Percentiles rank a stretch among this genome's conserved stretches.
Conservation (phyloP, 2,113 vertebrate species). For the Tychaedon coryphoeus region DNA sequence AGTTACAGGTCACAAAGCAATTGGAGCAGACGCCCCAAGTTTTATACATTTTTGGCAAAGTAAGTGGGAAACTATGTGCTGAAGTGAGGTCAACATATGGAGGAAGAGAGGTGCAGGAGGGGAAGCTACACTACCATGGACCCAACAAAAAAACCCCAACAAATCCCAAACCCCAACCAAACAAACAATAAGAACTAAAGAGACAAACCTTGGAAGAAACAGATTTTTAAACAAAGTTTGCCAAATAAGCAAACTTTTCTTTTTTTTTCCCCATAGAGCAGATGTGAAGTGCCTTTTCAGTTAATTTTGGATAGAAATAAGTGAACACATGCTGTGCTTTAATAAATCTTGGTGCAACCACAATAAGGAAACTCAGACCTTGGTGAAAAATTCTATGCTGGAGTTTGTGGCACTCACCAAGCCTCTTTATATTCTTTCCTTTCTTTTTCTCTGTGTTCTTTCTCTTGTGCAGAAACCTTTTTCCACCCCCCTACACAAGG, state of each 20-base stretch:
- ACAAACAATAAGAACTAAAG: slow-evolving; percentile 40
- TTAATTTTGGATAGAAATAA: slow-evolving; percentile 66
- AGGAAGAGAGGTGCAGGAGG: slow-evolving; percentile 50
- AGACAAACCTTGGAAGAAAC: slow-evolving; percentile 65
- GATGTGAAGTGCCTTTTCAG: slow-evolving; percentile 73
- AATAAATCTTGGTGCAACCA: slow-evolving; percentile 68
- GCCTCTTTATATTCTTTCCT: background rate
- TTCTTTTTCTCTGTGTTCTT: background rate
- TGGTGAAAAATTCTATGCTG: slow-evolving; percentile 29
- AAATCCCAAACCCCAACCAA: background rate
- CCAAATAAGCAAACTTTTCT: slow-evolving; percentile 63
- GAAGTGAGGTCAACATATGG: slow-evolving; percentile 72
- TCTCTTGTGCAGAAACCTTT: background rate
- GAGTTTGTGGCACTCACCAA: slow-evolving; percentile 25
- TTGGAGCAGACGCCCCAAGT: slow-evolving; percentile 44
- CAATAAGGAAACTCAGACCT: slow-evolving; percentile 47
- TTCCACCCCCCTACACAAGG: background rate
- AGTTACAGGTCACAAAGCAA: slow-evolving; percentile 55
- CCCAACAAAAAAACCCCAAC: background rate
- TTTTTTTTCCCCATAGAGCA: slow-evolving; percentile 12
- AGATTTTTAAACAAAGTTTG: slow-evolving; percentile 77
- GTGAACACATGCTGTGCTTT: slow-evolving; percentile 69
- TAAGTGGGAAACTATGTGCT: slow-evolving; percentile 63
- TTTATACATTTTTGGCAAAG: slow-evolving; percentile 69
- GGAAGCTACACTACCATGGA: background rate